Evolutionary conservation across 2,113 vertebrate species (phyloP), one percentile per base, ranked within the genome.

Genomic region (Microcebus murinus): DNA sequence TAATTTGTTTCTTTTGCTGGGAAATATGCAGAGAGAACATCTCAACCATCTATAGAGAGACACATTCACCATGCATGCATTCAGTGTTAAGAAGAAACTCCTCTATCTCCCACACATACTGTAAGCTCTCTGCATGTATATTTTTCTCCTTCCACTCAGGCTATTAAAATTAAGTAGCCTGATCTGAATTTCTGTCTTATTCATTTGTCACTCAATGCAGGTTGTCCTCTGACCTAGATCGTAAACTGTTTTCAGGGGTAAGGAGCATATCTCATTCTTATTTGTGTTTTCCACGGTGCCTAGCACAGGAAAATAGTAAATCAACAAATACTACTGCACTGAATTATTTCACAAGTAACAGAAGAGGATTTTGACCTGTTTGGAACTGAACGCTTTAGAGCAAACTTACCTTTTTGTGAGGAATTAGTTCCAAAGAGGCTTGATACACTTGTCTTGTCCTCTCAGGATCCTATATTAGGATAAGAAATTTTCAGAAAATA

Each of bases 391-490:
- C 3, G n/a, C 5, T 50, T 31, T 73, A 42, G 4, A 97, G 27
- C 4, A 97, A 52, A 45, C 87, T 3, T 99, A 99, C 99, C 99
- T 99, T 99, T 98, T 99, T 99, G 97, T 99, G 99, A 27, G 99
- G 99, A 97, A 99, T 99, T 94, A 99, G 99, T 87, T 99, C 99
- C 57, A 99, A 88, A 97, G 99, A 99, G 0, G 99, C 99, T 98
- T 99, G 99, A 95, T 99, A 99, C 20, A 99, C 99, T 97, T 99
- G 99, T 86, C 99, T 99, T 17, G 99, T 99, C 92, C 99, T 98
- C 76, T 99, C 99, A 0, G 99, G 98, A 94, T 99, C 99, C 99
- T 99, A 95, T 6, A 88, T 48, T 82, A 27, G 34, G 29, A 93
- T 87, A 42, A 95, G 27, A 96, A 87, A 88, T 57, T 91, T 94